These are phyloP conservation scores for Melanchra persicariae DNA, from an alignment of 2,888 invertebrate genomes.

Conservation along the genomic window DNA sequence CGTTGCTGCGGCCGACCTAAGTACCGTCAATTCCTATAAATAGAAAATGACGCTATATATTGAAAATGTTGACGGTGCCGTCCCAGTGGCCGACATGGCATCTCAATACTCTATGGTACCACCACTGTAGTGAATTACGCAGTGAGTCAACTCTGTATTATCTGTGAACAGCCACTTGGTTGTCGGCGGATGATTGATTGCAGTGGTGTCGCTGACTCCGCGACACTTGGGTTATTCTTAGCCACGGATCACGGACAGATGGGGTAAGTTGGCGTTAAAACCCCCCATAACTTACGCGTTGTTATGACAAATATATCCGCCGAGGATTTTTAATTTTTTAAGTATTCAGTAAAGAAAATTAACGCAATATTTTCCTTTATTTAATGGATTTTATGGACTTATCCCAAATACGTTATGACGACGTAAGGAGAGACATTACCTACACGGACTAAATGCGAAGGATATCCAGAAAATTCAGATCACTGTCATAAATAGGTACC, in stretches of 20 bases:
- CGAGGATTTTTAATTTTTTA: neutral
- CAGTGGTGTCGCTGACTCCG: constrained; percentile 70
- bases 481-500: neutral
- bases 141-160: constrained; percentile 62
- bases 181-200: constrained; percentile 81
- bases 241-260: constrained; percentile 67
- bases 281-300: constrained; percentile 10
- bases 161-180: constrained; percentile 71
- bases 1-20: too few relatives aligned
- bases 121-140: constrained; percentile 46
- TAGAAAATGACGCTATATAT: too few relatives aligned
- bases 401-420: neutral
- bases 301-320: constrained; percentile 20
- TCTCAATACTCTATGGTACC: neutral
- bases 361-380: too few relatives aligned
- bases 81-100: neutral
- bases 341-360: neutral
- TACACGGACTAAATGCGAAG: neutral
- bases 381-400: neutral
- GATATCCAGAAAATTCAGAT: neutral
- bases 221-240: constrained; percentile 75
- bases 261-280: constrained; percentile 33
- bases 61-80: neutral
- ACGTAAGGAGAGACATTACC: neutral
- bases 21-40: too few relatives aligned